phyloP scores from a whole-genome alignment of 1,140 invertebrate species.

The Cylas formicarius region DNA sequence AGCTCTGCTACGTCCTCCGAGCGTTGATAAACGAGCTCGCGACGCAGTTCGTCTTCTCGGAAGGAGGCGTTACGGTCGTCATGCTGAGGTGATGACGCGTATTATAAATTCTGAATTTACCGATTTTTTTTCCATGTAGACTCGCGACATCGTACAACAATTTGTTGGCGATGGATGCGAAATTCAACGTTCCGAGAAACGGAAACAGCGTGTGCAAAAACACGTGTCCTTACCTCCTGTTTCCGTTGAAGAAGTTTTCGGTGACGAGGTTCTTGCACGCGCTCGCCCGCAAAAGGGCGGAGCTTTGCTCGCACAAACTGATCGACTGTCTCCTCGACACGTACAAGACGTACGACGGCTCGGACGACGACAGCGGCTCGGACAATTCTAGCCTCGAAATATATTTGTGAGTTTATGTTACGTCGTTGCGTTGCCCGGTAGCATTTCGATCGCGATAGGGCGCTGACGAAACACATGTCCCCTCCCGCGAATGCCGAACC shows the following conservation, averaged over 20 bases:
- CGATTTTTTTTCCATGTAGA: conserved; percentile 27
- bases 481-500: conserved; percentile 34
- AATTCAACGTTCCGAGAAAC: conserved; percentile 28
- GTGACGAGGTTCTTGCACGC: conserved; percentile 49
- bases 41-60: conserved; percentile 33
- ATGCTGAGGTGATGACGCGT: conserved; percentile 31
- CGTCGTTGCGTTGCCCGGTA: background rate
- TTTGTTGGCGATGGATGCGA: conserved; percentile 30
- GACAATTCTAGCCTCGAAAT: conserved; percentile 51
- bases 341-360: conserved; percentile 35
- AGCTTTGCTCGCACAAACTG: conserved; percentile 46
- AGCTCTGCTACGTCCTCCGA: conserved; percentile 35
- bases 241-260: conserved; percentile 49
- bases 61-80: conserved; percentile 30
- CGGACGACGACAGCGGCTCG: conserved; percentile 42
- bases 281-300: conserved; percentile 43
- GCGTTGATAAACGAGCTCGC: conserved; percentile 33
- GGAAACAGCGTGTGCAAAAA: conserved; percentile 45
- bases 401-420: conserved; percentile 38
- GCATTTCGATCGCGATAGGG: conserved; percentile 19
- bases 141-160: conserved; percentile 25
- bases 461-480: conserved; percentile 39
- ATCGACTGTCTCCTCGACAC: conserved; percentile 46
- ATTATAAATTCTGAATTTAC: background rate
- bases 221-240: conserved; percentile 49